Base-by-base conservation (phyloP, 2,797 vertebrate species). In the Petrocephalus schoutedeni region DNA sequence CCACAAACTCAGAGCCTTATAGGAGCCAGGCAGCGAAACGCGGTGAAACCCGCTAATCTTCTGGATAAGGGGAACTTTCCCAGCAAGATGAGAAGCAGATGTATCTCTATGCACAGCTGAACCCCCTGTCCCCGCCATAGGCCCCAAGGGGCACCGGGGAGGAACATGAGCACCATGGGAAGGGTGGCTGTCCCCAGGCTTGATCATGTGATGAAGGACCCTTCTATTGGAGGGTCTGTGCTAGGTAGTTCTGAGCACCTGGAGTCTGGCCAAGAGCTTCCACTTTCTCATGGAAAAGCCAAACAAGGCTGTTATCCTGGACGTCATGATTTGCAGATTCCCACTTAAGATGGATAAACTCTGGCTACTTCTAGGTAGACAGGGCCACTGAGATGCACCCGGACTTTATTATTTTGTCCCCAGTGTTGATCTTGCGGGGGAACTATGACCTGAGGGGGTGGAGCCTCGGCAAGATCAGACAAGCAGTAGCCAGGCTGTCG, bases 41-140 rank as follows among this genome's bases (percentile, higher is more conserved):
- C 89, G 87, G 92, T 92, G 94, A 93, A 95, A 94, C 94, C 93
- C 93, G 88, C 93, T 93, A 93, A 95, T 95, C 95, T 94, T 89
- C 64, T 32, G 89, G 93, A 96, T 95, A 90, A 88, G 91, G 92
- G 93, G 94, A 95, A 95, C 93, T 96, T 96, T 96, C 95, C 95
- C 95, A 96, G 93, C 91, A 88, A 94, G 95, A 96, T 96, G 95
- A 95, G 94, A 96, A 96, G 95, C 96, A 96, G 96, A 96, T 96
- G 95, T 95, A 91, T 94, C 82, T 87, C 45, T 88, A 71, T 89
- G 53, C 32, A 21, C 71, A 85, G 83, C 88, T 89, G 87, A 88
- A 89, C 85, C 92, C 92, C 90, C 91, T 91, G 91, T 91, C 86
- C 92, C 93, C 92, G 92, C 91, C 67, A 0, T 59, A 58, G 57